Percentiles rank a stretch among this genome's conserved stretches.
phyloP scores from a whole-genome alignment of 2,888 invertebrate species.

The Lycia hirtaria region DNA sequence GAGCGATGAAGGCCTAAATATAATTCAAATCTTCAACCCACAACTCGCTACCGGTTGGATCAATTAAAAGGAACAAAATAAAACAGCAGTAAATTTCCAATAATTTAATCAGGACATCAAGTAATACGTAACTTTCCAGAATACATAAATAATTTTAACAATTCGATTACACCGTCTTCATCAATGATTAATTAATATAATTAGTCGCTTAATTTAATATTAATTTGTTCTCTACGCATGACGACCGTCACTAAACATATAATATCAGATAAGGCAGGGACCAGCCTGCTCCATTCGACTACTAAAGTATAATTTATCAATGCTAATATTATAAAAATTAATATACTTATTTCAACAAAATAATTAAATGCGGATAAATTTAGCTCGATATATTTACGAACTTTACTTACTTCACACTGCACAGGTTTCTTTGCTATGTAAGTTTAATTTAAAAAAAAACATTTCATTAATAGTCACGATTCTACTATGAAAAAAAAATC shows the following conservation, averaged over 20 bases:
- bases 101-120: constrained; percentile 84
- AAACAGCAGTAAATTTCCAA: constrained; percentile 60
- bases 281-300: constrained; percentile 72
- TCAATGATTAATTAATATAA: constrained; percentile 46
- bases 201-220: constrained; percentile 49
- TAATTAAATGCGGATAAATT: constrained; percentile 14
- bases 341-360: constrained; percentile 24
- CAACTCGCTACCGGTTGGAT: no score
- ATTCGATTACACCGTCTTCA: constrained; percentile 70
- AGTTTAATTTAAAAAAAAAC: no score
- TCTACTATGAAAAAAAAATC: no score
- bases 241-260: constrained; percentile 48
- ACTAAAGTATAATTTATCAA: constrained; percentile 48
- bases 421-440: not conserved
- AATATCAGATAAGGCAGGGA: constrained; percentile 70
- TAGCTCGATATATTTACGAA: constrained; percentile 13
- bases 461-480: no score
- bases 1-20: no score
- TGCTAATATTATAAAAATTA: constrained; percentile 35
- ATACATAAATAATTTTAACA: constrained; percentile 82
- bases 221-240: constrained; percentile 49
- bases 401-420: not conserved
- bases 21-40: no score
- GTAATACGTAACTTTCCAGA: constrained; percentile 80
- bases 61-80: constrained; percentile 27